These are phyloP conservation scores for Hypotaenidia philippensis DNA, from an alignment of 2,797 vertebrate genomes.

Conservation along the genomic window DNA sequence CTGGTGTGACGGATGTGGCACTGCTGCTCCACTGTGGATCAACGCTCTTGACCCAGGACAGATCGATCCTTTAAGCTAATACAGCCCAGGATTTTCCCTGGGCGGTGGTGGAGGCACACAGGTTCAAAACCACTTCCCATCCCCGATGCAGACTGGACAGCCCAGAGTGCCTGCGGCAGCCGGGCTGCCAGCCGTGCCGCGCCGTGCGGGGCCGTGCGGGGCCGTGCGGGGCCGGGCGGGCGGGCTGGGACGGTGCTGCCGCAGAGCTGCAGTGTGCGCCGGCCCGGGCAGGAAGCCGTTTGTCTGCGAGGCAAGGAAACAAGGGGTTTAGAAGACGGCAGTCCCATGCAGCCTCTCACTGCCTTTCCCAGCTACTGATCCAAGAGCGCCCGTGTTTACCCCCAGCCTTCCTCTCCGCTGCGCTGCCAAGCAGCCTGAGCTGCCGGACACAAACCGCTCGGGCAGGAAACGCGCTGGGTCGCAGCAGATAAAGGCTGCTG, in stretches of 20 bases:
- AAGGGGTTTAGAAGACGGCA: conserved; percentile 14
- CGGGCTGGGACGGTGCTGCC: not conserved
- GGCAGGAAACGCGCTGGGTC: conserved; percentile 49
- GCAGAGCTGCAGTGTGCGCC: not conserved
- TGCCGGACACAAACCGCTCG: conserved; percentile 19
- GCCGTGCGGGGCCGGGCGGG: not conserved
- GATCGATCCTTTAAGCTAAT: not conserved
- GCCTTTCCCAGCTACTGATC: conserved; percentile 66
- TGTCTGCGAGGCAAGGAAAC: conserved; percentile 62
- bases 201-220: not conserved
- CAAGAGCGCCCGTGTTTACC: conserved; percentile 72
- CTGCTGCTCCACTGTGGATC: not conserved
- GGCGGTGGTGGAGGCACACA: not conserved
- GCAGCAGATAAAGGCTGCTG: not conserved
- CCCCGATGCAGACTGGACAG: accelerated
- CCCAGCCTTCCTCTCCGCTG: conserved; percentile 69
- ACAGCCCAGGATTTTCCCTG: accelerated
- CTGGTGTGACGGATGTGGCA: accelerated
- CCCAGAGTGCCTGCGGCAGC: not conserved
- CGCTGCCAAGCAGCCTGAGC: conserved; percentile 39
- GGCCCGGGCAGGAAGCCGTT: conserved; percentile 63
- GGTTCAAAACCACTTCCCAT: not conserved
- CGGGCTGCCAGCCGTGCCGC: not conserved
- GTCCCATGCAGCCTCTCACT: conserved; percentile 20
- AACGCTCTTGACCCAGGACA: not conserved